A percentile compares a stretch with the other conserved stretches of the same genome.
Conservation (phyloP, 2,888 invertebrate species). For the Achlya flavicornis region DNA sequence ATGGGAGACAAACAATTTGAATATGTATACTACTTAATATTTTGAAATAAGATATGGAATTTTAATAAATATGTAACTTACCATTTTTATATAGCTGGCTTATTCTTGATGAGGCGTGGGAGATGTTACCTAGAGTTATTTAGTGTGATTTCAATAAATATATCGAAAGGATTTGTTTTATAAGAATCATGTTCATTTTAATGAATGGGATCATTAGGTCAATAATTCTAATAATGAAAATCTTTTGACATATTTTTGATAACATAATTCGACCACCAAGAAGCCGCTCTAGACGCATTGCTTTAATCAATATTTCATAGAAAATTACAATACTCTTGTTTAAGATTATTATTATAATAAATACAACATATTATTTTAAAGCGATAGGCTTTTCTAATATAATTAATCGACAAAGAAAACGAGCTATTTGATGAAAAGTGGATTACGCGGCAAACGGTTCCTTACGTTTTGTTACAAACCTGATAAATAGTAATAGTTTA, state of each 20-base stretch:
- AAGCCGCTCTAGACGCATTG: not conserved
- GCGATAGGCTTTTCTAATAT: too few species aligned
- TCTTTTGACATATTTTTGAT: too few species aligned
- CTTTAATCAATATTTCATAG: not conserved
- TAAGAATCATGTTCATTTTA: too few species aligned
- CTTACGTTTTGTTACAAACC: conserved; percentile 21
- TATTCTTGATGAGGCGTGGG: not conserved
- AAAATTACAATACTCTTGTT: not conserved
- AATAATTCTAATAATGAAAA: too few species aligned
- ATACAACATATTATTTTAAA: too few species aligned
- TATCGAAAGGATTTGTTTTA: too few species aligned
- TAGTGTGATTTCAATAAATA: too few species aligned
- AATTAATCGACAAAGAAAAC: too few species aligned
- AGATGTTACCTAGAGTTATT: not conserved
- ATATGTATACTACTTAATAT: too few species aligned
- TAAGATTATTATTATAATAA: too few species aligned
- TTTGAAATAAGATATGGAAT: too few species aligned
- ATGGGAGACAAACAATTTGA: conserved; percentile 10
- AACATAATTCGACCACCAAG: not conserved
- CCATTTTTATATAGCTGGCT: conserved; percentile 47
- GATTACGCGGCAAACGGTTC: conserved; percentile 60
- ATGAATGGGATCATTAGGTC: too few species aligned
- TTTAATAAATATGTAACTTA: conserved; percentile 30
- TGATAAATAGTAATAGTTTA: conserved; percentile 19
- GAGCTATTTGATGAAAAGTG: conserved; percentile 27